These are phyloP conservation scores for Oryzias sinensis DNA, from an alignment of 2,797 vertebrate species.

Conservation along the genomic window DNA sequence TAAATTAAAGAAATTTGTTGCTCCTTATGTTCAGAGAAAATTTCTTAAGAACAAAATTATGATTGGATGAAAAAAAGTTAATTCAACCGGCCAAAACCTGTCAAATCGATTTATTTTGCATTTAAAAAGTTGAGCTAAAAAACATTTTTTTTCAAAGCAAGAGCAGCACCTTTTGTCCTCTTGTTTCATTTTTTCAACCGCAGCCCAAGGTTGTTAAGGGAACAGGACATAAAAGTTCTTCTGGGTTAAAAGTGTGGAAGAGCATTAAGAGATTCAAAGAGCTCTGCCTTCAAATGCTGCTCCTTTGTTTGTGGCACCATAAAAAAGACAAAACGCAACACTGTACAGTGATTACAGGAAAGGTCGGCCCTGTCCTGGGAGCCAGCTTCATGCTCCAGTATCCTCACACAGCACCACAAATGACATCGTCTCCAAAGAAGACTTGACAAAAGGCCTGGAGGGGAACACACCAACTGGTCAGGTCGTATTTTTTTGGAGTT, in stretches of 20 bases:
- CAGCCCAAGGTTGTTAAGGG: constrained; percentile 50
- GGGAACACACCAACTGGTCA: constrained; percentile 3
- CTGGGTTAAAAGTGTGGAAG: constrained; percentile 27
- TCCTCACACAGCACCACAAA: constrained; percentile 35
- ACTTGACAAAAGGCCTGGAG: constrained; percentile 9
- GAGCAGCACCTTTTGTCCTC: constrained; percentile 3
- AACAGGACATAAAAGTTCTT: constrained; percentile 45
- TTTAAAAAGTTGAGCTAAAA: constrained; percentile 24
- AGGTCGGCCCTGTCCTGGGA: constrained; percentile 63
- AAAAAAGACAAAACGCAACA: constrained; percentile 11
- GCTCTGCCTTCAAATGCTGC: constrained; percentile 57
- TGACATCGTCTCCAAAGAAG: constrained; percentile 43
- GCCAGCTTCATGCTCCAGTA: constrained; percentile 50
- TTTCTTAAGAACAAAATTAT: not conserved
- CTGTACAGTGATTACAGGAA: constrained; percentile 52
- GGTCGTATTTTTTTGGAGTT: not conserved
- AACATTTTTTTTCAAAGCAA: constrained; percentile 9
- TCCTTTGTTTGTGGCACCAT: constrained; percentile 53
- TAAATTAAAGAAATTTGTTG: no score
- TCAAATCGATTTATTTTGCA: constrained; percentile 1
- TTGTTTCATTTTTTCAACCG: constrained; percentile 42
- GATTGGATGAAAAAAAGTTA: not conserved
- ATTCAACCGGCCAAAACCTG: no score
- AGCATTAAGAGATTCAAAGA: constrained; percentile 55
- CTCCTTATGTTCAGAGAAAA: not conserved